These are phyloP conservation scores for Meloe dianella DNA, from an alignment of 2,888 invertebrate species.

Conservation along the genomic window DNA sequence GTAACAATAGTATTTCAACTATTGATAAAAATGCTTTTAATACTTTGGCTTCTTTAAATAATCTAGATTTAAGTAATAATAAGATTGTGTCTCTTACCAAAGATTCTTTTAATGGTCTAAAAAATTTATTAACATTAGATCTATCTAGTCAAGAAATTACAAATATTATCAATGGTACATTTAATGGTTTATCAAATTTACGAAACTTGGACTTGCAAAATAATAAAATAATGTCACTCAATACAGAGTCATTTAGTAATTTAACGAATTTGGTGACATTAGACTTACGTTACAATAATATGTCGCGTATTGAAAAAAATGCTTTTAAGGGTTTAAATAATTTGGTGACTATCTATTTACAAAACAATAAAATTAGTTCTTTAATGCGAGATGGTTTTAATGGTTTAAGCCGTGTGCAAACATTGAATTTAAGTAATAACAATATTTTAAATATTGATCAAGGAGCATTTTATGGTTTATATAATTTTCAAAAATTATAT, in stretches of 20 bases:
- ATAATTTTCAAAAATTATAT: not conserved
- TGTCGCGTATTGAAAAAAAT: not conserved
- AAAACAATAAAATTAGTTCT: not conserved
- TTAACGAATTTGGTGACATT: too few relatives aligned
- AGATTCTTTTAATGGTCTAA: slow-evolving; percentile 12
- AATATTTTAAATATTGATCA: slow-evolving; percentile 9
- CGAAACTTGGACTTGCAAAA: too few relatives aligned
- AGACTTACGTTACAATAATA: not conserved
- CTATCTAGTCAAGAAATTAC: slow-evolving; percentile 13
- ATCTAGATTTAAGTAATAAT: slow-evolving; percentile 11
- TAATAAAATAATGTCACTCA: too few relatives aligned
- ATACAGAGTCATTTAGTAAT: too few relatives aligned
- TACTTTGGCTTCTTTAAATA: not conserved
- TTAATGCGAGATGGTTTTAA: slow-evolving; percentile 7
- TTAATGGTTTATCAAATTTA: too few relatives aligned
- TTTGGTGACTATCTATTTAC: not conserved
- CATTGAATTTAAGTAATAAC: slow-evolving; percentile 15
- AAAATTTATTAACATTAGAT: slow-evolving; percentile 2
- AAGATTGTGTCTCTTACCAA: slow-evolving; percentile 7
- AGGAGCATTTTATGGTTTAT: not conserved
- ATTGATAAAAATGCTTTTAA: not conserved
- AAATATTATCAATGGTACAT: not conserved
- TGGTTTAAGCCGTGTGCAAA: slow-evolving; percentile 7
- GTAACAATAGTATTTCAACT: not conserved
- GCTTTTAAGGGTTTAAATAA: slow-evolving; percentile 2